Evolutionary conservation across 2,888 invertebrate species (phyloP), one percentile per base, ranked within the genome.

Genomic region (Epinotia nisella): DNA sequence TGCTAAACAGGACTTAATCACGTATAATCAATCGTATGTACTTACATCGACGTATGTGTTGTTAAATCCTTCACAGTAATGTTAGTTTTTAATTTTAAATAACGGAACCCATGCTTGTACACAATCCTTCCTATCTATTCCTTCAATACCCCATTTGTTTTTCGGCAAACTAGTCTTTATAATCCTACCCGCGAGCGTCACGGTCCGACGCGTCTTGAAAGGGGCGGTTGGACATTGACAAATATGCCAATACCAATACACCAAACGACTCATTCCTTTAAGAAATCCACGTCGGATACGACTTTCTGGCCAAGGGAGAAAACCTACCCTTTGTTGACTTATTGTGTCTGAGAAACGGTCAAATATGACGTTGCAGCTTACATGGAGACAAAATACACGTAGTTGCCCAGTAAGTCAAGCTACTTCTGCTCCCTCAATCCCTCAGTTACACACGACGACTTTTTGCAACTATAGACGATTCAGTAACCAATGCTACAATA

Each of bases 151-250:
- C 62, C 41, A 64, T 68, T 68, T 64, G 73, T 68, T 69, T 69
- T 53, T 62, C 62, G 49, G 61, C 15, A 24, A 69, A 73, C 73
- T 53, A 53, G 73, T 73, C 58, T 68, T 51, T 65, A 71, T 73
- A 73, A 73, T 73, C 73, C 69, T 69, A 21, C 58, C 71, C 71
- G 71, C 73, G 51, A 56, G 66, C 67, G 21, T 51, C 59, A 71
- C 65, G 71, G 65, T 71, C 65, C 41, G 15, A 71, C 71, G 59
- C 71, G 67, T 53, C 65, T 24, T 58, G 21, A 51, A 58, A 61
- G 61, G 73, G 73, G 58, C 39, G 5, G 5, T 41, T 35, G 70
- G 70, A 67, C 67, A 56, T 67, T 68, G 67, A 72, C 56, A 56
- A 71, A 72, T 71, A 71, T 39, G 60, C 71, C 67, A 56, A 66